Percentiles rank a stretch among this genome's conserved stretches.
Conservation (phyloP, 2,113 vertebrate genomes). For the Prinia subflava region DNA sequence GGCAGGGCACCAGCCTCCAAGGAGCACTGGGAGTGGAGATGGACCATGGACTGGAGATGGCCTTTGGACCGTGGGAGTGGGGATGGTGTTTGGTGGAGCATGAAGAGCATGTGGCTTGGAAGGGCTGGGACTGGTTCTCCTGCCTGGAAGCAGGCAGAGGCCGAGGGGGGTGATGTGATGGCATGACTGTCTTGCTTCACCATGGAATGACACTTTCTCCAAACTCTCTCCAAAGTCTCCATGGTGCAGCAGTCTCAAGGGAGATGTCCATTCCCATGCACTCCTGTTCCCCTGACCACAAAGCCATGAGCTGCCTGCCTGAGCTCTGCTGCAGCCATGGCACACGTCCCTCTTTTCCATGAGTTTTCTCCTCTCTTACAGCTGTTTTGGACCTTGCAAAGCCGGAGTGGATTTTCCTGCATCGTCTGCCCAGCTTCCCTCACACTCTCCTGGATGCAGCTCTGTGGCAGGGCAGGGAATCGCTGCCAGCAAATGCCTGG, state of each 20-base stretch:
- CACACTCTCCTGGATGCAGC: neutral
- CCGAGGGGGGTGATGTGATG: neutral
- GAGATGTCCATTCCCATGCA: neutral
- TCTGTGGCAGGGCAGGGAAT: neutral
- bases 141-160: neutral
- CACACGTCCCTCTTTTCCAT: neutral
- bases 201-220: neutral
- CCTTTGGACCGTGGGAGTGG: neutral
- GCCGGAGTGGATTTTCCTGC: neutral
- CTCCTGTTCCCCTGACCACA: neutral
- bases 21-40: neutral
- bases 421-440: neutral
- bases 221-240: neutral
- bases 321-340: neutral
- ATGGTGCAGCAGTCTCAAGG: neutral
- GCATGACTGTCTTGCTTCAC: neutral
- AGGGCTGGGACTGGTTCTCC: neutral
- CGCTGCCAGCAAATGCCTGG: neutral
- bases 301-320: neutral
- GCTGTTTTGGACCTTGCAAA: neutral
- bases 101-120: neutral
- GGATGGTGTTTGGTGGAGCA: neutral
- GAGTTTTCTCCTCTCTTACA: neutral
- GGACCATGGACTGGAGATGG: neutral
- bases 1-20: neutral